These are phyloP conservation scores for Drosophila asahinai DNA, from an alignment of 1,140 invertebrate genomes.

Conservation along the genomic window DNA sequence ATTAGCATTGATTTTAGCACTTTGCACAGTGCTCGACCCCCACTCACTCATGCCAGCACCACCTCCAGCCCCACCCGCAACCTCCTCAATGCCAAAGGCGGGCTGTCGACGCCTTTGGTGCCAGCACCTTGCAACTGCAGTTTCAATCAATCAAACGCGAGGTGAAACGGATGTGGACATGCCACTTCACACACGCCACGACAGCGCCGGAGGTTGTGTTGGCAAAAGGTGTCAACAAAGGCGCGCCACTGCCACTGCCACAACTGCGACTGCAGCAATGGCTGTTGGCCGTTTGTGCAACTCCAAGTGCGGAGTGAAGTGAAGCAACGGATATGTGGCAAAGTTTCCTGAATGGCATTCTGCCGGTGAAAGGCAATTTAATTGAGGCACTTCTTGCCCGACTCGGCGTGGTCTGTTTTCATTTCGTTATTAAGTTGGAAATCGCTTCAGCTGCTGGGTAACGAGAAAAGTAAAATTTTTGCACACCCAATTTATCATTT, in stretches of 20 bases:
- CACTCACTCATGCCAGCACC: neutral
- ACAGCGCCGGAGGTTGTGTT: constrained; percentile 46
- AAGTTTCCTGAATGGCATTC: constrained; percentile 50
- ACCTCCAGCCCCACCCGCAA: too few species aligned
- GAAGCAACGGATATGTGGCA: constrained; percentile 47
- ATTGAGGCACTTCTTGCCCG: constrained; percentile 50
- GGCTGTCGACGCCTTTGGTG: constrained; percentile 47
- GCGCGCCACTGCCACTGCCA: constrained; percentile 38
- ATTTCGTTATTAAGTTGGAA: constrained; percentile 52
- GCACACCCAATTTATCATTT: constrained; percentile 68
- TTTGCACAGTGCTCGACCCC: constrained; percentile 22
- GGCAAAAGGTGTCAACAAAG: constrained; percentile 56
- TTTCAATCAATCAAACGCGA: constrained; percentile 73
- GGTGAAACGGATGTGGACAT: constrained; percentile 66
- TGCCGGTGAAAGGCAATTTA: constrained; percentile 57
- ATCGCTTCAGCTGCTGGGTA: constrained; percentile 31
- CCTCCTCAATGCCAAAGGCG: constrained; percentile 13
- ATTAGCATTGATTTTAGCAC: constrained; percentile 56
- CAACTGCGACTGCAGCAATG: constrained; percentile 3
- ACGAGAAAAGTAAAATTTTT: constrained; percentile 40
- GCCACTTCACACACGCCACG: constrained; percentile 66
- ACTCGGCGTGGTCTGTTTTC: constrained; percentile 36
- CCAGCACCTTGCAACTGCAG: constrained; percentile 60
- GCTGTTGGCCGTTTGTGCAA: constrained; percentile 39
- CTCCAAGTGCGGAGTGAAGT: constrained; percentile 42